A percentile compares a stretch with the other conserved stretches of the same genome.
phyloP scores from a whole-genome alignment of 2,797 vertebrate genomes.

The Leontopithecus rosalia region DNA sequence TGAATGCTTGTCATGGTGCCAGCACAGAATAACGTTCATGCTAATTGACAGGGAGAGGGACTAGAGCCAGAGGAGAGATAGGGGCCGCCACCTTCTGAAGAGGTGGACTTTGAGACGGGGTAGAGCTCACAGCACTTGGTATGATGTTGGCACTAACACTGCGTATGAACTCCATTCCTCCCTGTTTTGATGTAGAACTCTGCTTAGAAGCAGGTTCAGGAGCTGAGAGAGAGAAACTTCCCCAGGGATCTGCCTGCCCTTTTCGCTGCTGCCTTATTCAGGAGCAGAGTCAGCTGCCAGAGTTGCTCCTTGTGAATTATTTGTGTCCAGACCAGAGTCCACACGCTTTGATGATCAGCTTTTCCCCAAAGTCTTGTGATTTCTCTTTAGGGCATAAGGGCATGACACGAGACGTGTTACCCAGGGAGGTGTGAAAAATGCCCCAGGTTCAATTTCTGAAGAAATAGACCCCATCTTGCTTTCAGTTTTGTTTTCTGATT shows the following conservation, averaged over 20 bases:
- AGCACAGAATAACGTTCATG: not conserved
- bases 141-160: not conserved
- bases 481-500: not conserved
- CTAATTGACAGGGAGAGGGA: not conserved
- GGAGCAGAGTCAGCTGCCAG: not conserved
- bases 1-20: not conserved
- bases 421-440: not conserved
- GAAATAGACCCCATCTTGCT: not conserved
- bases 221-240: not conserved
- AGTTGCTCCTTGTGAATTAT: not conserved
- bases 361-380: not conserved
- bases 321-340: not conserved
- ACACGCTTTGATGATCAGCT: not conserved
- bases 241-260: not conserved
- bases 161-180: not conserved
- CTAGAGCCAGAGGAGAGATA: not conserved
- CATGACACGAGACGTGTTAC: not conserved
- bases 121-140: not conserved
- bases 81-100: not conserved
- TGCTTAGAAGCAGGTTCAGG: not conserved
- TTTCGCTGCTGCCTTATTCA: not conserved
- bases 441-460: not conserved
- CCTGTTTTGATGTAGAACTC: not conserved
- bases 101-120: not conserved
- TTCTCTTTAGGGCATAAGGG: conserved; percentile 13